Evolutionary conservation across 1,140 invertebrate species (phyloP).

Genomic region (Lasaia peninsularis): DNA sequence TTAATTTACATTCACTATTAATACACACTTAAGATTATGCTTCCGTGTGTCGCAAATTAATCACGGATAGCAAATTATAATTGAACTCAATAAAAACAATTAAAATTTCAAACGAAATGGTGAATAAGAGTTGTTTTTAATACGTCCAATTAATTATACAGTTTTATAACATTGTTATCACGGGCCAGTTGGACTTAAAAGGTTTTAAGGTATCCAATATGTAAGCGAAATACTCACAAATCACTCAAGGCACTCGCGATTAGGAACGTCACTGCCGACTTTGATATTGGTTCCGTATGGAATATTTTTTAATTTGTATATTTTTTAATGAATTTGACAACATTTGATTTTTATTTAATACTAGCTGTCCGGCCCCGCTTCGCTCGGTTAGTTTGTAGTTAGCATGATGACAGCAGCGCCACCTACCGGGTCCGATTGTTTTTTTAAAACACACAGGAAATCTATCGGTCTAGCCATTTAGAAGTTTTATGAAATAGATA

Average conservation of each 20-base stretch:
- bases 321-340: background rate
- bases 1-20: background rate
- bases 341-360: no score
- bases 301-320: background rate
- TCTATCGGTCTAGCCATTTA: no score
- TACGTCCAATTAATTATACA: constrained; percentile 64
- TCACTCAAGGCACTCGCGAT: constrained; percentile 32
- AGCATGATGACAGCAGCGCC: no score
- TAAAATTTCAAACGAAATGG: background rate
- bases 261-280: background rate
- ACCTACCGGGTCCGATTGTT: no score
- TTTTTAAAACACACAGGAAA: no score
- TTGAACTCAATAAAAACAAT: constrained; percentile 1
- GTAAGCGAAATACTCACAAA: constrained; percentile 53
- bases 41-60: background rate
- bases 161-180: constrained; percentile 57
- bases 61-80: background rate
- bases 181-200: constrained; percentile 47
- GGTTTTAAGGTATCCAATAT: constrained; percentile 68
- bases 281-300: constrained; percentile 27
- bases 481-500: no score
- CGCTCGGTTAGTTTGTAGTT: no score
- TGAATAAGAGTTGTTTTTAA: constrained; percentile 25
- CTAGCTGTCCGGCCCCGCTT: no score
- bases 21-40: background rate